Evolutionary conservation across 2,113 vertebrate genomes (phyloP).

Genomic region (Indri indri): DNA sequence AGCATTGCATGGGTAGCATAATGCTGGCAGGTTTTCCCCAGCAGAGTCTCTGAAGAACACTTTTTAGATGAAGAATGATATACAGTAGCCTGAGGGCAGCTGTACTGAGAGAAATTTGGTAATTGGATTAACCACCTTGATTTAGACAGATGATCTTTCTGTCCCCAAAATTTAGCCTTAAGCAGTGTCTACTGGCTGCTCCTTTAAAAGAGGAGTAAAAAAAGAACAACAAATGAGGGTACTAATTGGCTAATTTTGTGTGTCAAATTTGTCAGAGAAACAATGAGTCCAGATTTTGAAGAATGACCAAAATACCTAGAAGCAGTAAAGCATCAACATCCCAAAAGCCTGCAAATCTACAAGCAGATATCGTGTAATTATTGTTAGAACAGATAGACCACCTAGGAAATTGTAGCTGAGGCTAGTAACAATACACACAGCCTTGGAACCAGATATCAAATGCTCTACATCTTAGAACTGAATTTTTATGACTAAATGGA

Average conservation of each 20-base stretch:
- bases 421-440: background rate
- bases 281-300: background rate
- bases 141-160: conserved; percentile 17
- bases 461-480: background rate
- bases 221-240: background rate
- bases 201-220: background rate
- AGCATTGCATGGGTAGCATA: background rate
- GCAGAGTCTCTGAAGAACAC: background rate
- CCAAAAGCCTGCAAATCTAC: no score
- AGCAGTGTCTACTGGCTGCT: background rate
- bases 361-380: background rate
- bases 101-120: conserved; percentile 2
- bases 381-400: background rate
- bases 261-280: background rate
- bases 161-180: background rate
- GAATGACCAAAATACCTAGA: background rate
- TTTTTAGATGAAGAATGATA: background rate
- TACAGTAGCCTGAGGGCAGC: background rate
- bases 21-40: background rate
- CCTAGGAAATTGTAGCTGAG: background rate
- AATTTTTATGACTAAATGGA: conserved; percentile 4
- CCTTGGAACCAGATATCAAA: background rate
- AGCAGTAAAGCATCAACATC: background rate
- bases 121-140: conserved; percentile 39
- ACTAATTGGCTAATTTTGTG: conserved; percentile 18